A percentile compares a stretch with the other conserved stretches of the same genome.
Conservation (phyloP, 2,888 invertebrate species). For the Cylindroiulus punctatus region DNA sequence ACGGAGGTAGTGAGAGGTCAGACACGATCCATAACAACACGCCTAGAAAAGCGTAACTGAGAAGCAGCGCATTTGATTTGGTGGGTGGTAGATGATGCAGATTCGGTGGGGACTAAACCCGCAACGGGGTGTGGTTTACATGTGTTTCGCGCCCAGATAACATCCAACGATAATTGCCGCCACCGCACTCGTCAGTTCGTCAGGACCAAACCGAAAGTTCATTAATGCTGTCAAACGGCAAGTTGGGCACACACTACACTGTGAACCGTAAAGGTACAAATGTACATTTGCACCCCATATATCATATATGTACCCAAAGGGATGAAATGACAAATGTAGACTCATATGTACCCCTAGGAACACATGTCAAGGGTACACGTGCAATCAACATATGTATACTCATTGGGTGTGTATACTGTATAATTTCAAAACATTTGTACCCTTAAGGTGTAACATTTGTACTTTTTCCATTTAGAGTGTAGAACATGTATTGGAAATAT, state of each 20-base stretch:
- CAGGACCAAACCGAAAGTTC: constrained; percentile 14
- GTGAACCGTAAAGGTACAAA: no score
- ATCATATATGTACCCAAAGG: no score
- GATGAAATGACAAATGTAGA: no score
- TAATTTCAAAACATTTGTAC: no score
- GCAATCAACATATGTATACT: no score
- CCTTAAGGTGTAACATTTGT: no score
- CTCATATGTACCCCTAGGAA: no score
- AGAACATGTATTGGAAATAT: no score
- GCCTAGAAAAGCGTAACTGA: neutral
- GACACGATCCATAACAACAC: neutral
- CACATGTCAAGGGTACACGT: no score
- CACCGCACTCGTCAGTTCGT: neutral
- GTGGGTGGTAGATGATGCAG: neutral
- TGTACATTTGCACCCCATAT: no score
- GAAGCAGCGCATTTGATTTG: neutral
- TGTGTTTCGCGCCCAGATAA: constrained; percentile 14
- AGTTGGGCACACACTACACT: neutral
- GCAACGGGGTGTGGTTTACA: constrained; percentile 34
- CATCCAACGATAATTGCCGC: constrained; percentile 28
- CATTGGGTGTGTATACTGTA: no score
- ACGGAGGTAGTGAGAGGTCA: constrained; percentile 10
- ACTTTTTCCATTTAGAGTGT: no score
- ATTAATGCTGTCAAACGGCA: neutral
- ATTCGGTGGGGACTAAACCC: neutral